phyloP scores from a whole-genome alignment of 92 coral and sea anemone species.

The Phenganax stokvisi region DNA sequence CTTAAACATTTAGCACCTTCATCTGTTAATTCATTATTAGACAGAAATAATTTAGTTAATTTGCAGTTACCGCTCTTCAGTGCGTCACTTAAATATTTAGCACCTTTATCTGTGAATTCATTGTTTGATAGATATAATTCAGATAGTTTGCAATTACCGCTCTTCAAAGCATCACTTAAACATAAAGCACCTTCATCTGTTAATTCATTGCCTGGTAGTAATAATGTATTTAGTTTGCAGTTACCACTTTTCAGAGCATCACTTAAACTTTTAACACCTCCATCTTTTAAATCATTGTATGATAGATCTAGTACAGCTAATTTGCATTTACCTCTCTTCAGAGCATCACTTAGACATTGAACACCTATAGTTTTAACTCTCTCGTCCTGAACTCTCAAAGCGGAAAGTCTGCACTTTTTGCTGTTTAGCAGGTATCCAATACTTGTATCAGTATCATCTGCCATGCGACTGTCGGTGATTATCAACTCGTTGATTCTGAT shows the following conservation, averaged over 20 bases:
- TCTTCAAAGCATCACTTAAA: neutral
- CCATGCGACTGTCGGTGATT: neutral
- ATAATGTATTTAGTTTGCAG: neutral
- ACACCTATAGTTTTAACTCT: too few relatives aligned
- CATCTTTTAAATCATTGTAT: neutral
- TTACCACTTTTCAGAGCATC: neutral
- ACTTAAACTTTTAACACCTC: neutral
- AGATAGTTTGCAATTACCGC: neutral
- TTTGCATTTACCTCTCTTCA: too few relatives aligned
- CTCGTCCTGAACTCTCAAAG: too few relatives aligned
- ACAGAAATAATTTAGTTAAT: neutral
- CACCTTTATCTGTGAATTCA: neutral
- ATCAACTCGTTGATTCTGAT: neutral
- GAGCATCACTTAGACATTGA: too few relatives aligned
- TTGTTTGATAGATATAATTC: neutral
- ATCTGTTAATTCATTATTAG: neutral
- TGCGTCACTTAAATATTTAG: neutral
- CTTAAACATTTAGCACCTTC: neutral
- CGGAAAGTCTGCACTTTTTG: too few relatives aligned
- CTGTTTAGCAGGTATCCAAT: too few relatives aligned
- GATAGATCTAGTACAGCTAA: neutral
- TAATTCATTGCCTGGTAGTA: neutral
- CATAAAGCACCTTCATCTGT: neutral
- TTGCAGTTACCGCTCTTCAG: neutral
- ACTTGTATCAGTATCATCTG: neutral